phyloP scores from a whole-genome alignment of 1,140 invertebrate species.

The Dendrolimus kikuchii region DNA sequence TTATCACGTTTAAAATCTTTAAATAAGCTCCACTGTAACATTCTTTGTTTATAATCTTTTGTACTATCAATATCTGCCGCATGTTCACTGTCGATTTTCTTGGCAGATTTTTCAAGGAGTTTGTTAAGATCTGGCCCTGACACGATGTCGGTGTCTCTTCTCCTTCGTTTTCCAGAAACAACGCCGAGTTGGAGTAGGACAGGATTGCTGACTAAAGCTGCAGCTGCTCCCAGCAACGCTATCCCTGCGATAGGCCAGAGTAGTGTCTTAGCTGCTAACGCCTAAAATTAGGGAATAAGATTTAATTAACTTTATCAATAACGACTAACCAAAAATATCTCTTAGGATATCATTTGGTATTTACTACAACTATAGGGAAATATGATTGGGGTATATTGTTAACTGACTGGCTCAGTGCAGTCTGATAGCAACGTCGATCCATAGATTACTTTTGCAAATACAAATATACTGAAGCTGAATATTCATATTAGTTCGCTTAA shows the following conservation, averaged over 20 bases:
- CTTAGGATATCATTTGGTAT: background rate
- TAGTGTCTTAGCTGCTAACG: slow-evolving; percentile 73
- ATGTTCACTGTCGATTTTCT: background rate
- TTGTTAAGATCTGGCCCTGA: slow-evolving; percentile 17
- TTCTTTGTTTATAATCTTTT: slow-evolving; percentile 3
- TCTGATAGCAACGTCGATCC: no score
- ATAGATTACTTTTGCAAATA: no score
- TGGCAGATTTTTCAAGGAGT: background rate
- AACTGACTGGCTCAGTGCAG: no score
- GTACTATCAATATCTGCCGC: background rate
- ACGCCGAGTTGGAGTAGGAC: slow-evolving; percentile 83
- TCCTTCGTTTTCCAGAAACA: slow-evolving; percentile 70
- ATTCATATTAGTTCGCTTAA: no score
- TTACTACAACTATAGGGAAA: background rate
- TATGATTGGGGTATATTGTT: no score
- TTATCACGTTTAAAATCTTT: slow-evolving; percentile 4
- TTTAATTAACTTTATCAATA: background rate
- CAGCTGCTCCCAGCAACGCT: slow-evolving; percentile 83
- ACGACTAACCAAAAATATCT: background rate
- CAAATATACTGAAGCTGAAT: no score
- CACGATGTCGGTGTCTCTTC: slow-evolving; percentile 46
- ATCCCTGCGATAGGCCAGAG: slow-evolving; percentile 83
- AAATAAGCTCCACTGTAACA: slow-evolving; percentile 3
- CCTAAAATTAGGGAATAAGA: slow-evolving; percentile 33
- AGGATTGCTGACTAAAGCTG: slow-evolving; percentile 83